Evolutionary conservation across 2,797 vertebrate genomes (phyloP), one percentile per base, ranked within the genome.

Genomic region (Antennarius maculatus): DNA sequence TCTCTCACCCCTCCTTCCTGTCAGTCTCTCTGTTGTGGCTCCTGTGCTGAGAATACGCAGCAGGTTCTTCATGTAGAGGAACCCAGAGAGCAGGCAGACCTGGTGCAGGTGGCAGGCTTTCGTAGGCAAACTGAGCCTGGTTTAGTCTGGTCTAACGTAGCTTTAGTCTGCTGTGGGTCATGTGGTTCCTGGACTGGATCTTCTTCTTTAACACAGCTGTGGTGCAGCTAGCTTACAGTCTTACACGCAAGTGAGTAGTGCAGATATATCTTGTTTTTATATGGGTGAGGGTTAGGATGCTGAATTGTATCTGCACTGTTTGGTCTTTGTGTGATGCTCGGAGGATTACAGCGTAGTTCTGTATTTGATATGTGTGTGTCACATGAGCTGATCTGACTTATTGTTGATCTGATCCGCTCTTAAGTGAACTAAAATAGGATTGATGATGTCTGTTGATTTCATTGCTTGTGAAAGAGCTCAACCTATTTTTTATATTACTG

Each of bases 141-240:
- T 8, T 10, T 17, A 66, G 37, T n/a, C 39, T 34, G 3, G 31
- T 58, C 47, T 74, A 14, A 65, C 57, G 49, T 39, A 67, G 50
- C 69, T 64, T 76, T 47, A 59, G 43, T 39, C 29, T 41, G 28
- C 39, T 56, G 34, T 64, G 55, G 42, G 87, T 83, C 66, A 93
- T 94, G 93, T 94, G 93, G 92, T 90, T 94, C 54, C 86, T 94
- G 84, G 93, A 94, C 77, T 93, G 91, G 92, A 93, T 94, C 67
- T 86, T 91, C 75, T 94, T 93, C 15, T 88, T 94, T 66, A 93
- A 93, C 81, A 87, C 87, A 16, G 92, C 91, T 31, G 87, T 94
- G 79, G 89, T 93, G 69, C 93, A 93, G 82, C 87, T 94, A 13
- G 92, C 93, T 84, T 91, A 85, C 29, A 88, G 90, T 56, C 86